Evolutionary conservation across 1,140 invertebrate species (phyloP).

Genomic region (Caenorhabditis briggsae): DNA sequence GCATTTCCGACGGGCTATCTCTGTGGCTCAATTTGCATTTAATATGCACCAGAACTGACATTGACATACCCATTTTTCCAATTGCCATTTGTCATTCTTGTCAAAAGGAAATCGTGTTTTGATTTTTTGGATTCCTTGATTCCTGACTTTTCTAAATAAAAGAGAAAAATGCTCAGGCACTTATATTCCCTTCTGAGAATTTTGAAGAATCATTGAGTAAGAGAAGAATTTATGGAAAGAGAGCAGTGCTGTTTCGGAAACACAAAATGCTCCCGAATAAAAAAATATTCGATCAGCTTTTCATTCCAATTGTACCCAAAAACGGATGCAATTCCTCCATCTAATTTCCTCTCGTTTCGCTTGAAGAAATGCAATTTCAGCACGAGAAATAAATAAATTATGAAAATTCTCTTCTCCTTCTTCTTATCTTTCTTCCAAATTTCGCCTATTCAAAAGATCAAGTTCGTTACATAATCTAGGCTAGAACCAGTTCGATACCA

Average conservation of each 20-base stretch:
- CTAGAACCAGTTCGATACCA: not conserved
- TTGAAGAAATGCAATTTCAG: slow-evolving; percentile 36
- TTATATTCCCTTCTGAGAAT: no score
- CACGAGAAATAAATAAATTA: slow-evolving; percentile 46
- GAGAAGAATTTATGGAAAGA: no score
- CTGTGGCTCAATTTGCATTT: not conserved
- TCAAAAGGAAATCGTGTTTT: slow-evolving; percentile 8
- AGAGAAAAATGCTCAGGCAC: no score
- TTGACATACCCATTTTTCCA: not conserved
- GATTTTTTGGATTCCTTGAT: slow-evolving; percentile 27
- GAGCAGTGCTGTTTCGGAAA: no score
- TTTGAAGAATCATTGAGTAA: no score
- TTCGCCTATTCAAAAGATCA: not conserved
- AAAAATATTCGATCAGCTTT: not conserved
- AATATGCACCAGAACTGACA: not conserved
- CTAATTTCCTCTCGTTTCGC: not conserved
- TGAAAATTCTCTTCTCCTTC: slow-evolving; percentile 5
- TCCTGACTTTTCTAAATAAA: not conserved
- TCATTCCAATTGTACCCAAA: not conserved
- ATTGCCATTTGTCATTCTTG: slow-evolving; percentile 23
- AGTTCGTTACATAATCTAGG: not conserved
- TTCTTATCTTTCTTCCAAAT: not conserved
- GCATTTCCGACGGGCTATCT: not conserved
- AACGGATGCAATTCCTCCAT: not conserved
- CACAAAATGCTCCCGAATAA: no score